Percentiles rank a stretch among this genome's conserved stretches.
phyloP scores from a whole-genome alignment of 2,888 invertebrate species.

The Perizoma flavofasciatum region DNA sequence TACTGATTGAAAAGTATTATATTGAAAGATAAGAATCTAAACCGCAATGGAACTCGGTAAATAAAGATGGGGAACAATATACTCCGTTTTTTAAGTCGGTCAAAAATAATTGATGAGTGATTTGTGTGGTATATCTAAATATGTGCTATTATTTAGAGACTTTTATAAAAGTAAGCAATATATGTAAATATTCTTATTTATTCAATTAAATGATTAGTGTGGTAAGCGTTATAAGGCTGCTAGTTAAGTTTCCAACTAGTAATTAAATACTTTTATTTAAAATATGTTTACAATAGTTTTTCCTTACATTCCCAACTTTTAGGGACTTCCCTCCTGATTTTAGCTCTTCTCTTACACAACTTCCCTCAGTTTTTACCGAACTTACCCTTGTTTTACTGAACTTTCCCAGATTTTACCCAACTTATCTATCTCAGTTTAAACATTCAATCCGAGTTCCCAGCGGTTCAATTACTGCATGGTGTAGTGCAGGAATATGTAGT shows the following conservation, averaged over 20 bases:
- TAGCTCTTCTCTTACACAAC: not conserved
- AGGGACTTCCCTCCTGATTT: no score
- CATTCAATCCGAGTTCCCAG: conserved; percentile 32
- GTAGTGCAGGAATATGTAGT: conserved; percentile 82
- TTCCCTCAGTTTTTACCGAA: conserved; percentile 3
- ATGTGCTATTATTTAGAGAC: not conserved
- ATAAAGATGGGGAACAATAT: not conserved
- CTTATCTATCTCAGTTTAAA: conserved; percentile 2
- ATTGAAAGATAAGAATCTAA: conserved; percentile 10
- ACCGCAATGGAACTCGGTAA: conserved; percentile 13
- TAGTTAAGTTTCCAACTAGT: conserved; percentile 3
- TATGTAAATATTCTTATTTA: conserved; percentile 2
- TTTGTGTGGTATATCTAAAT: conserved; percentile 1
- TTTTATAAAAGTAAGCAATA: not conserved
- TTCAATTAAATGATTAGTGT: not conserved
- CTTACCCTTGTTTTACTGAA: not conserved
- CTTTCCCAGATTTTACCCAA: not conserved
- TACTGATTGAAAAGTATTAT: conserved; percentile 38
- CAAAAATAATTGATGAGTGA: no score
- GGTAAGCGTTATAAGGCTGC: conserved; percentile 5
- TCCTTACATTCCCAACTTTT: not conserved
- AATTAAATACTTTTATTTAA: no score
- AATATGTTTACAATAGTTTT: not conserved
- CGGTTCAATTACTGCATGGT: conserved; percentile 68
- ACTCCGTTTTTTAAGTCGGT: no score